phyloP scores from a whole-genome alignment of 1,140 invertebrate genomes.

The Macrotrachela quadricornifera region DNA sequence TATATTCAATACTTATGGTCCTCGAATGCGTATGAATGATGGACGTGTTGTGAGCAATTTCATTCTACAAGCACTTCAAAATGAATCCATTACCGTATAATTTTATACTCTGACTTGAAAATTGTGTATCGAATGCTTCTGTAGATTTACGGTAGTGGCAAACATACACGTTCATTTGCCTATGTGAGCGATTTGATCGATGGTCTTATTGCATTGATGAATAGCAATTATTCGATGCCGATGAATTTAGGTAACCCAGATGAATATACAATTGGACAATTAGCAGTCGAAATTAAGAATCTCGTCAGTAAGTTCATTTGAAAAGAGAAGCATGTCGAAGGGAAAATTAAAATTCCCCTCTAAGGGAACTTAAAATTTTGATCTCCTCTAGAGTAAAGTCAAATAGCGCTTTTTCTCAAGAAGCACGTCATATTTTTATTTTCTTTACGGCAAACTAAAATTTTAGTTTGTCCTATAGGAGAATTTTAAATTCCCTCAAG shows the following conservation, averaged over 20 bases:
- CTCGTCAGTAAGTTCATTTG: slow-evolving; percentile 27
- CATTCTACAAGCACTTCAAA: slow-evolving; percentile 80
- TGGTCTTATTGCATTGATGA: slow-evolving; percentile 75
- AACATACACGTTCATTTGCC: slow-evolving; percentile 90
- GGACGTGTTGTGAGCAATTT: slow-evolving; percentile 96
- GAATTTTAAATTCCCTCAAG: too few relatives aligned
- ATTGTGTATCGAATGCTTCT: slow-evolving; percentile 18
- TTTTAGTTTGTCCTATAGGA: too few relatives aligned
- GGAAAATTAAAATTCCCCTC: too few relatives aligned
- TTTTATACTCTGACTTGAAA: too few relatives aligned
- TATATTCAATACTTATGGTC: slow-evolving; percentile 99
- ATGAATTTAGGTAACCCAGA: slow-evolving; percentile 94
- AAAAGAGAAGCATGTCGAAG: too few relatives aligned
- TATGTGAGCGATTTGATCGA: slow-evolving; percentile 91
- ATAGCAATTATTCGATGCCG: slow-evolving; percentile 70
- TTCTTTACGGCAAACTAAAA: too few relatives aligned
- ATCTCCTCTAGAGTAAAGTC: too few relatives aligned
- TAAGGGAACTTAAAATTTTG: too few relatives aligned
- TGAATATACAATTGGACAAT: slow-evolving; percentile 85
- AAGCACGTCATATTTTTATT: too few relatives aligned
- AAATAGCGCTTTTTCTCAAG: too few relatives aligned
- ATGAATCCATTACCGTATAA: slow-evolving; percentile 76
- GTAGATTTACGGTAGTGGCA: slow-evolving; percentile 75
- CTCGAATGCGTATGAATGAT: slow-evolving; percentile 96
- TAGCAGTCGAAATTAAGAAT: slow-evolving; percentile 71